Evolutionary conservation across 2,888 invertebrate species (phyloP).

Genomic region (Polydrusus cervinus): DNA sequence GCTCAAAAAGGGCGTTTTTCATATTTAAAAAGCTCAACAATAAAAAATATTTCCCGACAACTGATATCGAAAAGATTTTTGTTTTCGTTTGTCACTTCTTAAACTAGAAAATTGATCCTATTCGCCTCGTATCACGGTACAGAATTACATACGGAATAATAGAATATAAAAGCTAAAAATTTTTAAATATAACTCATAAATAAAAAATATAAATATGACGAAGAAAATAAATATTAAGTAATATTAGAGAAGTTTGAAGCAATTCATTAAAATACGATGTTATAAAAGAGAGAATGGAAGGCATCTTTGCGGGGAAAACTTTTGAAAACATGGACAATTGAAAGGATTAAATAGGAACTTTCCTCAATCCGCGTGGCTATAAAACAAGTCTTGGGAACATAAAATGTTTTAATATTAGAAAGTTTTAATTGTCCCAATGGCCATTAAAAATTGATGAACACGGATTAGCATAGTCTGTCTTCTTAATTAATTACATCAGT

Average conservation of each 20-base stretch:
- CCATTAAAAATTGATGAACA: conserved; percentile 66
- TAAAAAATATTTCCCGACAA: too few relatives aligned
- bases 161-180: neutral
- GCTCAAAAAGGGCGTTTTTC: too few relatives aligned
- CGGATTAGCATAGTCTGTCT: conserved; percentile 61
- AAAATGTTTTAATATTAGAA: conserved; percentile 63
- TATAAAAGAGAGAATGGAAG: conserved; percentile 50
- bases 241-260: conserved; percentile 47
- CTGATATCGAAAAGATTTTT: too few relatives aligned
- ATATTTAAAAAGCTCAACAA: too few relatives aligned
- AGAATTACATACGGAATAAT: too few relatives aligned
- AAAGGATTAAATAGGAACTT: conserved; percentile 63
- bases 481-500: conserved; percentile 56
- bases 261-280: conserved; percentile 49
- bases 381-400: conserved; percentile 59
- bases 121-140: too few relatives aligned
- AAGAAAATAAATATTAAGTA: conserved; percentile 36
- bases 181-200: neutral
- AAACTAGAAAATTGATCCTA: too few relatives aligned
- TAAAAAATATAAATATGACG: neutral
- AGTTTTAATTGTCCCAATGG: conserved; percentile 66
- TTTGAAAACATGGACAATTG: conserved; percentile 62
- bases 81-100: too few relatives aligned
- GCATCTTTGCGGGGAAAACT: conserved; percentile 61
- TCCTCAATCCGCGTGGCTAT: conserved; percentile 60